Base-by-base conservation (phyloP, 2,888 invertebrate species). In the Onthophagus sagittarius region DNA sequence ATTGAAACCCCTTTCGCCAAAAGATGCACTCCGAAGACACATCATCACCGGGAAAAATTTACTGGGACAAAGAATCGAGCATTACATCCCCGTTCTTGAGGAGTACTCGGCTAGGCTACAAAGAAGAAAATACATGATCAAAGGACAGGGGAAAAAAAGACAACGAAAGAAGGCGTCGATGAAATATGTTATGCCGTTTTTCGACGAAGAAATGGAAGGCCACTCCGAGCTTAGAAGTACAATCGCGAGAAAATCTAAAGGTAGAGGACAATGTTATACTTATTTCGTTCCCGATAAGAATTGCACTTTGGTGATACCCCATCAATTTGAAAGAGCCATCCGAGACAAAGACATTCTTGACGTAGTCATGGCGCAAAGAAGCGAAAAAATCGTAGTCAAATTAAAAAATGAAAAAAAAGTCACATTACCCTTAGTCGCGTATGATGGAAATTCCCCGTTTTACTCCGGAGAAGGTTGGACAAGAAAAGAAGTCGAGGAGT, bases 1-100 rank as follows among this genome's bases (percentile, higher is more conserved):
- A 71, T 87, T 94, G 77, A 92, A 93, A 67, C 94, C 94, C 2
- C 91, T 94, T 75, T 93, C 93, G 70, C 93, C 94, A 11, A 93
- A 93, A n/a, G 94, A 94, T 82, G 94, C 94, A 0, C 90, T 92
- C 81, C 88, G 93, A 76, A 91, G 92, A 83, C 93, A 94, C 85
- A 90, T 92, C 78, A 92, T 94, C 79, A 94, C 93, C 70, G 93
- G 93, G 72, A 93, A 93, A 83, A 91, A 93, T 62, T 90, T 92
- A 77, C 91, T 93, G 33, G 86, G 92, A 72, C 91, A 91, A 67
- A 79, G 79, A 67, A 89, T 91, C 63, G 93, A 93, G 84, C 93
- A 93, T 84, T 93, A 92, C 88, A 93, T 93, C 86, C 93, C 93
- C 82, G 93, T 93, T 76, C 85, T 92, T 78, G 88, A 93, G 75